These are phyloP conservation scores for Otus sunia DNA, from an alignment of 2,113 vertebrate genomes.

Conservation along the genomic window DNA sequence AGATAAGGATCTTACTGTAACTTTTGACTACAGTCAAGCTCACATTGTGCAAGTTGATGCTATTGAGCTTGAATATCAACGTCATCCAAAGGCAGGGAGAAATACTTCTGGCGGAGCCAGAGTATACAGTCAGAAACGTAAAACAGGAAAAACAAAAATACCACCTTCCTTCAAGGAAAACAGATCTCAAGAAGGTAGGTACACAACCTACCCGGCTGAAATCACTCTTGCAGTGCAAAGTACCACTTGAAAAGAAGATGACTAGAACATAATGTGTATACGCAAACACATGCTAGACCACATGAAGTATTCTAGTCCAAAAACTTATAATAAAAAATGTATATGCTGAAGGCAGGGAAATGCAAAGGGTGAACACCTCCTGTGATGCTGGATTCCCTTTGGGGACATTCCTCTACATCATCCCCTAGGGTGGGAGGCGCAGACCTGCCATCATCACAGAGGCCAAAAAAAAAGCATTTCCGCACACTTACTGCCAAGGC, in stretches of 20 bases:
- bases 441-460: neutral
- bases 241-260: conserved; percentile 1
- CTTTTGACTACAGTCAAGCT: conserved; percentile 22
- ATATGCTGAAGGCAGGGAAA: conserved; percentile 4
- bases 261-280: neutral
- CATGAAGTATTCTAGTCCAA: neutral
- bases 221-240: neutral
- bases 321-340: conserved; percentile 1
- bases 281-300: neutral
- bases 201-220: neutral
- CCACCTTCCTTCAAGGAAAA: neutral
- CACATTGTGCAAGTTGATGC: conserved; percentile 6
- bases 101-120: neutral
- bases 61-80: neutral
- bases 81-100: neutral
- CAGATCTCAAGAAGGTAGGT: neutral
- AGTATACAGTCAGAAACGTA: neutral
- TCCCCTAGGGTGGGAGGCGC: neutral
- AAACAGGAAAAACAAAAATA: neutral
- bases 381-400: neutral
- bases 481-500: neutral
- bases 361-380: neutral
- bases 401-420: neutral
- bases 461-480: neutral
- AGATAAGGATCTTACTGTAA: conserved; percentile 55